phyloP scores from a whole-genome alignment of 2,113 vertebrate genomes.

The Oenanthe oenanthe region DNA sequence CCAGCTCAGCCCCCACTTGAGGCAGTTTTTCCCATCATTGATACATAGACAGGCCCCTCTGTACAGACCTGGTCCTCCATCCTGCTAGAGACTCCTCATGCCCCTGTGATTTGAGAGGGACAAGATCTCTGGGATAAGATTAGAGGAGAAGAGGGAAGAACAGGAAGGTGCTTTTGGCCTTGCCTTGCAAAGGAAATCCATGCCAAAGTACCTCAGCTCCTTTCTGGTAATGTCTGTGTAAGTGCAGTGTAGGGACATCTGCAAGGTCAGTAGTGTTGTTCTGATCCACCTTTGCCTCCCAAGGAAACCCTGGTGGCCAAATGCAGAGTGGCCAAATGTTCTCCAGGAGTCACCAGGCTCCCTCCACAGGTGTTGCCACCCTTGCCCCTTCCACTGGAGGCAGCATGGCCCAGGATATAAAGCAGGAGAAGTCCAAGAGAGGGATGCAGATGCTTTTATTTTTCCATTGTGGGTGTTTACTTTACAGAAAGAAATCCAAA shows the following conservation, averaged over 20 bases:
- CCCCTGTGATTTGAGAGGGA: background rate
- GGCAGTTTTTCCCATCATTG: background rate
- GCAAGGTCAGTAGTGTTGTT: background rate
- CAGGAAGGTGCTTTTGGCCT: background rate
- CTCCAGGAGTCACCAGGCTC: background rate
- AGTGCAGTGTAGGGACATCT: background rate
- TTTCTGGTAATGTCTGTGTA: background rate
- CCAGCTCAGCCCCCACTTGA: background rate
- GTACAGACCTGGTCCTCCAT: background rate
- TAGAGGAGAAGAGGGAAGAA: background rate
- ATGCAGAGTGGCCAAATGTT: background rate
- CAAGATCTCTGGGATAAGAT: background rate
- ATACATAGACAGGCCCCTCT: background rate
- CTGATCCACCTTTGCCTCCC: background rate
- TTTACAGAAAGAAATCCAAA: background rate
- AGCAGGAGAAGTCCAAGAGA: background rate
- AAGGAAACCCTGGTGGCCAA: background rate
- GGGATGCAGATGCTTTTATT: background rate
- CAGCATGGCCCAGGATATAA: background rate
- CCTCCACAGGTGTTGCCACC: fast-evolving
- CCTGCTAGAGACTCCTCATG: background rate
- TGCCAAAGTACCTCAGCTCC: background rate
- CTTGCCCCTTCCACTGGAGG: background rate
- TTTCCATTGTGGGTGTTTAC: background rate
- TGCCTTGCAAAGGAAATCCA: background rate